Percentiles rank a stretch among this genome's conserved stretches.
Conservation (phyloP, 2,797 vertebrate genomes). For the Poecilia wingei region DNA sequence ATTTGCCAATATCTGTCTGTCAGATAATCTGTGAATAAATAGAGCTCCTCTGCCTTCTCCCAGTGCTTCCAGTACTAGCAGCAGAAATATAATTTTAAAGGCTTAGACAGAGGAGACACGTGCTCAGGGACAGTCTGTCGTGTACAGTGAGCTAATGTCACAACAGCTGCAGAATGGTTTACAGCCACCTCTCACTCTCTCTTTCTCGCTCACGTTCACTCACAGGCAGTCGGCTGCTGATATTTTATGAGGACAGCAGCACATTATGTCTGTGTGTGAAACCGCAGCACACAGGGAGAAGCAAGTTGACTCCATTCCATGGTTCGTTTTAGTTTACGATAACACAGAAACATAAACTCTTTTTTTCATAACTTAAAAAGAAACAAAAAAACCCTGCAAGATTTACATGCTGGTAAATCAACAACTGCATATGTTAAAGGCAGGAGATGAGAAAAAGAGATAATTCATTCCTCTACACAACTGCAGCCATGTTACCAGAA, state of each 20-base stretch:
- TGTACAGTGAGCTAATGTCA: not conserved
- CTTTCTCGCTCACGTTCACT: not conserved
- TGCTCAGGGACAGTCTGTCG: not conserved
- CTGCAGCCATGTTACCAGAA: not conserved
- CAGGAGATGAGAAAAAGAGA: not conserved
- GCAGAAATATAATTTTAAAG: not conserved
- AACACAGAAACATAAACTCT: not conserved
- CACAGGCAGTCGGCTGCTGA: slow-evolving; percentile 5
- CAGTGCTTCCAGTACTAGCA: no score
- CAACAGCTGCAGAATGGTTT: slow-evolving; percentile 25
- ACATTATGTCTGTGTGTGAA: slow-evolving; percentile 6
- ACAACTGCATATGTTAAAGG: no score
- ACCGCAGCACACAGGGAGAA: not conserved
- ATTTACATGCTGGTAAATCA: not conserved
- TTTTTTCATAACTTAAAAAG: not conserved
- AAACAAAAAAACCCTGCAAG: not conserved
- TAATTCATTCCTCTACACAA: not conserved
- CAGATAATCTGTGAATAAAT: no score
- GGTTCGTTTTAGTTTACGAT: not conserved
- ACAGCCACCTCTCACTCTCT: slow-evolving; percentile 1
- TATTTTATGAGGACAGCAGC: slow-evolving; percentile 17
- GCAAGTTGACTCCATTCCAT: not conserved
- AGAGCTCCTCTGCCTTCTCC: no score
- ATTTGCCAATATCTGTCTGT: no score
- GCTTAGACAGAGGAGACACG: not conserved